Evolutionary conservation across 1,140 invertebrate species (phyloP).

Genomic region (Penaeus chinensis): DNA sequence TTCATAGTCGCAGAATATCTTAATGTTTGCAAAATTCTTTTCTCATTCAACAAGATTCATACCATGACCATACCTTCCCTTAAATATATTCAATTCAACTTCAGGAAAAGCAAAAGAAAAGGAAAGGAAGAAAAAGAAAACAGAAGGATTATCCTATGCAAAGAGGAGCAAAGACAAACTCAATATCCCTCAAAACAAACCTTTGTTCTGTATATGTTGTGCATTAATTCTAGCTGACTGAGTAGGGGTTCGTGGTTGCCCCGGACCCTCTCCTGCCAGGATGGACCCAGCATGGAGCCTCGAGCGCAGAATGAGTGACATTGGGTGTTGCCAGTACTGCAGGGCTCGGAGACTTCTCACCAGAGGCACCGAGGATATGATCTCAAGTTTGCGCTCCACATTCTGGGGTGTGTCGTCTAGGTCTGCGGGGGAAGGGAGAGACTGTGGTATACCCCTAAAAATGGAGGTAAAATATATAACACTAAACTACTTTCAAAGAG

Average conservation of each 20-base stretch:
- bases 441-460: not conserved
- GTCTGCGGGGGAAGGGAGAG: conserved; percentile 68
- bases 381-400: conserved; percentile 76
- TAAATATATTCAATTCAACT: too few relatives aligned
- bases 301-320: conserved; percentile 81
- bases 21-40: too few relatives aligned
- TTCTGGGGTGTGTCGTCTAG: conserved; percentile 77
- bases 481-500: too few relatives aligned
- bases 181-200: too few relatives aligned
- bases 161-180: too few relatives aligned
- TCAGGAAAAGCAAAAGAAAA: too few relatives aligned
- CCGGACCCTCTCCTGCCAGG: conserved; percentile 74
- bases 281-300: conserved; percentile 84
- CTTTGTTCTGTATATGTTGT: conserved; percentile 33
- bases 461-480: not conserved
- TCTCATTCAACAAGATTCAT: too few relatives aligned
- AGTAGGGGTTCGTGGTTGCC: conserved; percentile 61
- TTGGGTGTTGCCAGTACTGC: conserved; percentile 81
- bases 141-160: too few relatives aligned
- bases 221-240: conserved; percentile 60
- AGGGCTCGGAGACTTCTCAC: conserved; percentile 80
- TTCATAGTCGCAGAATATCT: too few relatives aligned
- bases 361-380: conserved; percentile 80
- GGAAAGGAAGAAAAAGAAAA: too few relatives aligned
- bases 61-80: too few relatives aligned